These are phyloP conservation scores for Myotis brandtii DNA, from an alignment of 2,113 vertebrate species.

Conservation along the genomic window DNA sequence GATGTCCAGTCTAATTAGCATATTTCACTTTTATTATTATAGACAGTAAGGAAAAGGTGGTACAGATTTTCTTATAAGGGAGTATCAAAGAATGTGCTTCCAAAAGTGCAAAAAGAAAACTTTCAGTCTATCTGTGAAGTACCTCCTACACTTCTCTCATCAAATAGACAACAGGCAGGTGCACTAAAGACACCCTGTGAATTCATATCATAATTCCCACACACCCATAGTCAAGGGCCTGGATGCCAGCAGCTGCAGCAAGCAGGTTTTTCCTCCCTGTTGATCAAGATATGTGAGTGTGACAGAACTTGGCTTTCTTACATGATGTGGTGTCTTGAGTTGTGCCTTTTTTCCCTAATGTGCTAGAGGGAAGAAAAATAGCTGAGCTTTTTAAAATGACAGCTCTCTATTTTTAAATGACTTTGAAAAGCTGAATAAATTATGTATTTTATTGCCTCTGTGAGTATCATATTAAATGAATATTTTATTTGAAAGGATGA, in stretches of 20 bases:
- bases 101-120: background rate
- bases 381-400: conserved; percentile 59
- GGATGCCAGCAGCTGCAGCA: conserved; percentile 32
- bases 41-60: background rate
- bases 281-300: background rate
- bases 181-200: conserved; percentile 10
- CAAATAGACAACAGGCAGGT: conserved; percentile 50
- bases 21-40: too few relatives aligned
- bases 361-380: conserved; percentile 64
- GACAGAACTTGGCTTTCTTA: conserved; percentile 50
- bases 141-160: background rate
- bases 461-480: conserved; percentile 65
- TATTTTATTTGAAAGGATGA: conserved; percentile 75
- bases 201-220: conserved; percentile 55
- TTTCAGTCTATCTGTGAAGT: background rate
- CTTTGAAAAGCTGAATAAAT: conserved; percentile 74
- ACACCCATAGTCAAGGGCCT: conserved; percentile 21
- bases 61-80: conserved; percentile 11
- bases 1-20: too few relatives aligned
- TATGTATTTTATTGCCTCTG: conserved; percentile 76
- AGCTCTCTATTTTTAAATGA: conserved; percentile 73
- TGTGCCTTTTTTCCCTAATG: conserved; percentile 11
- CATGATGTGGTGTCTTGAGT: background rate
- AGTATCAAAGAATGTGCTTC: background rate
- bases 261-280: background rate